Evolutionary conservation across 2,888 invertebrate species (phyloP), one percentile per base, ranked within the genome.

Genomic region (Monopis laevigella): DNA sequence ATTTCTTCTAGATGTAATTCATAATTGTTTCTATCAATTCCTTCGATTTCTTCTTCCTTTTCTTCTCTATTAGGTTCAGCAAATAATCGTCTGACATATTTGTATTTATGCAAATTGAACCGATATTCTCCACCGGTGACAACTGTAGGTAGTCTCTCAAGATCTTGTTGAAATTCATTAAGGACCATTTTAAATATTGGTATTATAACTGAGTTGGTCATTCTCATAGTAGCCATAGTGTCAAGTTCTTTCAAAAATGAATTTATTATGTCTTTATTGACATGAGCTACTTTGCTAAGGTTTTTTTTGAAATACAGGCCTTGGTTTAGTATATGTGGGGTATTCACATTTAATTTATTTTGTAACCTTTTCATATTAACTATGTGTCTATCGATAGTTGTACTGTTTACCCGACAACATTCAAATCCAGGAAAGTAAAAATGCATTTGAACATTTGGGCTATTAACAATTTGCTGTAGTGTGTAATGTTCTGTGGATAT

Each of bases 1-100:
- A 50, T 54, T 42, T 75, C 74, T 45, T 71, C 56, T 0, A 75
- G 35, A 18, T 63, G 63, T 2, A 73, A 43, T 44, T 73, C 66
- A 38, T 60, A 59, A 6, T 51, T 45, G 0, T 39, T 8, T n/a
- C n/a, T n/a, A n/a, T n/a, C n/a, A n/a, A n/a, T n/a, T n/a, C n/a
- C 2, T 30, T 30, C 30, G 5, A 41, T 41, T 2, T 42, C 18
- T 1, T 29, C 41, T 1, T 16, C 3, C 6, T 7, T 11, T 19
- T 29, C 2, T 2, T 17, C 29, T 13, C 3, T 3, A 10, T n/a
- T 14, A 26, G 11, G 7, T 5, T 40, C 18, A 14, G 28, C 43
- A 3, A 46, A 58, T 17, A 72, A 49, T 45, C 65, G 61, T 42
- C 73, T 50, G 0, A 62, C 49, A 26, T 69, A 74, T 0, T 57